These are phyloP conservation scores for Sweltsa coloradensis DNA, from an alignment of 1,140 invertebrate genomes.

Conservation along the genomic window DNA sequence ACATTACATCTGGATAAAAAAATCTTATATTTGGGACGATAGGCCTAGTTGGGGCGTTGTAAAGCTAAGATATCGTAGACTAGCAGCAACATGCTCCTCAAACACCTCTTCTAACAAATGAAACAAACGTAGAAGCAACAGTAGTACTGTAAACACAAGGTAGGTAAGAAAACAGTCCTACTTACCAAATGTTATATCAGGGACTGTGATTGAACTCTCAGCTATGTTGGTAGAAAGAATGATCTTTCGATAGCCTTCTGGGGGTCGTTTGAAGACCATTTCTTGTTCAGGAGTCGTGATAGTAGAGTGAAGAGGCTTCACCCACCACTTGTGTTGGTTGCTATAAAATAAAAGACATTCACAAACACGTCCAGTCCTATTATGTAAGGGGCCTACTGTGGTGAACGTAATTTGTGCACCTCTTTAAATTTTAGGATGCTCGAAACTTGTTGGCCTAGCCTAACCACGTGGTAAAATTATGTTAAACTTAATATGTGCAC, in stretches of 20 bases:
- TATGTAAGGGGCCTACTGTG: no score
- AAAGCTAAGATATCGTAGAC: no score
- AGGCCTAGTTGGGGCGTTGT: no score
- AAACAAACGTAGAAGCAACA: neutral
- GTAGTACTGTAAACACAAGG: neutral
- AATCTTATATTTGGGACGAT: no score
- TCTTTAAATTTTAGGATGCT: no score
- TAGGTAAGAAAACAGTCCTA: constrained; percentile 10
- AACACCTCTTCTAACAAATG: neutral
- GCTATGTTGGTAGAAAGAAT: constrained; percentile 95
- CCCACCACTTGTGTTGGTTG: constrained; percentile 19
- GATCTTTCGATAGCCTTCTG: constrained; percentile 55
- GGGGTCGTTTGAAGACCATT: constrained; percentile 46
- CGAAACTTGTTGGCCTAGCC: no score
- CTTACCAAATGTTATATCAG: constrained; percentile 73
- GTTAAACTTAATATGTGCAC: no score
- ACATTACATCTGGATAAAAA: no score
- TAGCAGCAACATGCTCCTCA: neutral
- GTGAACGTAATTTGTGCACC: no score
- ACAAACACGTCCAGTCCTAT: neutral
- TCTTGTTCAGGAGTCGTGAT: constrained; percentile 55
- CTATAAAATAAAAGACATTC: constrained; percentile 6
- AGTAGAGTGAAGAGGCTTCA: constrained; percentile 57
- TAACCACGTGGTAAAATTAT: no score
- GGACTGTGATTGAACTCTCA: constrained; percentile 92